Conservation (phyloP, 2,113 vertebrate species). For the Malurus cyaneus region DNA sequence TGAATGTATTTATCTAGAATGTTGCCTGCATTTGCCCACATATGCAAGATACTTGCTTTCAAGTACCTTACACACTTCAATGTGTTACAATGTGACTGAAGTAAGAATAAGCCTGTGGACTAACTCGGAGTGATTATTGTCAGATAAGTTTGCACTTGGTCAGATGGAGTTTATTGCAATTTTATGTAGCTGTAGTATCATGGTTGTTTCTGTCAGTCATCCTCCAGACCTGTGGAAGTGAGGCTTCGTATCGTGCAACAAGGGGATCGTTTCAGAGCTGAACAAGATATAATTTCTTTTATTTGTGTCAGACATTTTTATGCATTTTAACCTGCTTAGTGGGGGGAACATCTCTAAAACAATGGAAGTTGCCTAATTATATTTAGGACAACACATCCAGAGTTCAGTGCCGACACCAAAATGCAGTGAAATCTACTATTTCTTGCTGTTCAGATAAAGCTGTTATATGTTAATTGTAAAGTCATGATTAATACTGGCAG, state of each 20-base stretch:
- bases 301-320: background rate
- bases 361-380: background rate
- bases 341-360: background rate
- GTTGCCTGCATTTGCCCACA: background rate
- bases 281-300: background rate
- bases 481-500: background rate
- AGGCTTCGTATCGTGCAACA: background rate
- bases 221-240: background rate
- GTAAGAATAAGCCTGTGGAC: background rate
- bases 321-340: background rate
- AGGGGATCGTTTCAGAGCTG: background rate
- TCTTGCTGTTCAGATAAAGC: background rate
- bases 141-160: background rate
- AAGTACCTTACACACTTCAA: background rate
- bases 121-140: background rate
- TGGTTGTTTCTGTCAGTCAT: background rate
- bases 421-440: background rate
- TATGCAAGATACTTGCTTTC: background rate
- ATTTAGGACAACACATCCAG: background rate
- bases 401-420: background rate
- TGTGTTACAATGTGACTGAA: background rate
- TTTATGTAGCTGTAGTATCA: background rate
- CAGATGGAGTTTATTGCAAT: background rate
- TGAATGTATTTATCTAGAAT: background rate
- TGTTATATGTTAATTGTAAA: background rate